Conservation (phyloP, 23 tunicate genomes). For the Trididemnum clinides region DNA sequence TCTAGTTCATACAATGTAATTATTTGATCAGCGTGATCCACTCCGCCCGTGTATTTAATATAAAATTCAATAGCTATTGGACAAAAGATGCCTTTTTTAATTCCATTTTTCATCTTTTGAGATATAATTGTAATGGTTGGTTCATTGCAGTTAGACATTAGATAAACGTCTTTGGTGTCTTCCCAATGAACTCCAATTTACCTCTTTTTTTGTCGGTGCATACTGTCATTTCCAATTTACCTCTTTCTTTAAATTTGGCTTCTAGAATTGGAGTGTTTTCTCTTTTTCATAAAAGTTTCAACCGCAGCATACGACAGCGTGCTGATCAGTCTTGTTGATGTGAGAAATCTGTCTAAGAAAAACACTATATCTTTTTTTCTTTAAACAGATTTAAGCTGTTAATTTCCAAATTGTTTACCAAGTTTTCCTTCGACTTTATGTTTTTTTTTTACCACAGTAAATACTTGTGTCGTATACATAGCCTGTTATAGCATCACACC, state of each 20-base stretch:
- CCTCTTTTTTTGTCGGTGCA: neutral
- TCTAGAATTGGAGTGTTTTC: neutral
- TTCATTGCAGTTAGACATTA: neutral
- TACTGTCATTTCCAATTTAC: neutral
- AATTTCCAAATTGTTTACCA: no score
- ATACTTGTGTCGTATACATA: no score
- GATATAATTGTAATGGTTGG: neutral
- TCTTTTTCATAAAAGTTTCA: neutral
- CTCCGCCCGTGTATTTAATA: neutral
- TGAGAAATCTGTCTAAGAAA: neutral
- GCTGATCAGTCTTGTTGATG: neutral
- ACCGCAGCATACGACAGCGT: neutral
- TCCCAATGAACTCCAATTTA: neutral
- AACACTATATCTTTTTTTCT: no score
- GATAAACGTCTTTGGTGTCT: no score
- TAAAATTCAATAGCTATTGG: no score
- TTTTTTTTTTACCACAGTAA: no score
- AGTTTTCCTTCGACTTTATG: no score
- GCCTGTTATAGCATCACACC: no score
- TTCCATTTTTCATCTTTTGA: neutral
- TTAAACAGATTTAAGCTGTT: no score
- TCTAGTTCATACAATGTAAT: neutral
- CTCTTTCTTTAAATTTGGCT: no score
- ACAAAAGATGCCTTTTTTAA: neutral
- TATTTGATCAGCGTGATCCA: neutral